These are phyloP conservation scores for Pyrgus malvae DNA, from an alignment of 2,888 invertebrate species.

Conservation along the genomic window DNA sequence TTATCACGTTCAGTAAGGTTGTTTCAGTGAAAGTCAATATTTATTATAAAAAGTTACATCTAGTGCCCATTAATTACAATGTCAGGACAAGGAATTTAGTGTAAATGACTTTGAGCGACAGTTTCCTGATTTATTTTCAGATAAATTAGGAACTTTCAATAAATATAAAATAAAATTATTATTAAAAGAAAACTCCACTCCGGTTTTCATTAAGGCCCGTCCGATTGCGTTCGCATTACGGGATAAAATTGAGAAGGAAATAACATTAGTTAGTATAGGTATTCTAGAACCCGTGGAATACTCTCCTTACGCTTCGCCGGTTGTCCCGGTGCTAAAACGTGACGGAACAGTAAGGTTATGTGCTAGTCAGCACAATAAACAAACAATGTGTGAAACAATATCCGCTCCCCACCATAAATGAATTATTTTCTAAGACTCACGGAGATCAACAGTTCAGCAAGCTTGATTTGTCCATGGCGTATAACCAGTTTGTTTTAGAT, in stretches of 20 bases:
- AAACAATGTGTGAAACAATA: constrained; percentile 35
- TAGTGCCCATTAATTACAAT: constrained; percentile 24
- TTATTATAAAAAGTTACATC: constrained; percentile 31
- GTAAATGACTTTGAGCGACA: not conserved
- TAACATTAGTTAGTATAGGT: constrained; percentile 27
- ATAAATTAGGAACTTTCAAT: no score
- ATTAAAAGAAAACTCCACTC: constrained; percentile 29
- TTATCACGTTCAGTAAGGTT: no score
- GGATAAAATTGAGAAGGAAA: constrained; percentile 29
- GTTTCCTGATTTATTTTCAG: not conserved
- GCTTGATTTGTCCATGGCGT: constrained; percentile 32
- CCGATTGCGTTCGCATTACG: constrained; percentile 29
- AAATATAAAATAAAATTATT: constrained; percentile 25
- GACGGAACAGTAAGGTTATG: constrained; percentile 31
- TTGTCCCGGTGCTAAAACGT: constrained; percentile 32
- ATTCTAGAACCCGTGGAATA: constrained; percentile 28
- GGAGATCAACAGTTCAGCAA: constrained; percentile 31
- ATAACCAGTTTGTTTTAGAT: no score
- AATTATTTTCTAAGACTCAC: constrained; percentile 33
- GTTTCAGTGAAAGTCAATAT: no score
- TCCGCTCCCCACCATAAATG: constrained; percentile 31
- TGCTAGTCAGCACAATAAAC: constrained; percentile 33
- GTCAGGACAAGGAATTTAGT: not conserved
- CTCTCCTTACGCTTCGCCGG: constrained; percentile 31
- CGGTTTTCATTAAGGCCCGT: constrained; percentile 31